Evolutionary conservation across 2,113 vertebrate genomes (phyloP), one percentile per base, ranked within the genome.

Genomic region (Semicossyphus pulcher): DNA sequence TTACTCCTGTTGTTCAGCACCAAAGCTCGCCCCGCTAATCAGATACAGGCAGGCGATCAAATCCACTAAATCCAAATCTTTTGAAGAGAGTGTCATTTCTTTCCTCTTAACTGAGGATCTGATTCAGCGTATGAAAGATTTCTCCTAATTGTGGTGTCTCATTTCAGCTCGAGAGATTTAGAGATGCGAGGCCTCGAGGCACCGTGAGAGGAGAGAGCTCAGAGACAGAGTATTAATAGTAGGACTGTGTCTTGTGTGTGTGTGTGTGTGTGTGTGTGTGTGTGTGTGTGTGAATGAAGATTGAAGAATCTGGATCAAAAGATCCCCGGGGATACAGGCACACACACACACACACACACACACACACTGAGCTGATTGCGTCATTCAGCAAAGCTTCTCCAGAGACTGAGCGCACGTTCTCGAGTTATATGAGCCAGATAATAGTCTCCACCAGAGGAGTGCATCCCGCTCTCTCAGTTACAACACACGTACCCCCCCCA

Each of bases 221-320:
- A 52, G 49, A 48, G 39, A 51, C 74, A 56, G 37, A 42, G 18
- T 86, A 82, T 88, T 86, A 84, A 84, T 87, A 78, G 74, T 56
- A 52, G 41, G 36, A 18, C 23, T n/a, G 41, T 0, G 29, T 69
- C 4, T 16, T 57, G 28, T 71, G 47, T 12, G 54, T 39, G 44
- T 21, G 28, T 71, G 47, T 12, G 54, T 39, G 44, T 21, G 48
- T 11, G 64, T 15, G 53, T 48, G 14, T 57, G 47, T 44, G 44
- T 62, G 53, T 41, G 45, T 54, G 56, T 72, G 36, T 52, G 58
- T 25, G 36, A n/a, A 4, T 67, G 36, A 60, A 60, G 78, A 63
- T 68, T 71, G 58, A 72, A 84, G 69, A 73, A 86, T 85, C 63
- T 86, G 81, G 79, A 88, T 86, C 88, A 86, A 72, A 82, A 76